Evolutionary conservation across 2,113 vertebrate species (phyloP).

Genomic region (Malaclemys terrapin): DNA sequence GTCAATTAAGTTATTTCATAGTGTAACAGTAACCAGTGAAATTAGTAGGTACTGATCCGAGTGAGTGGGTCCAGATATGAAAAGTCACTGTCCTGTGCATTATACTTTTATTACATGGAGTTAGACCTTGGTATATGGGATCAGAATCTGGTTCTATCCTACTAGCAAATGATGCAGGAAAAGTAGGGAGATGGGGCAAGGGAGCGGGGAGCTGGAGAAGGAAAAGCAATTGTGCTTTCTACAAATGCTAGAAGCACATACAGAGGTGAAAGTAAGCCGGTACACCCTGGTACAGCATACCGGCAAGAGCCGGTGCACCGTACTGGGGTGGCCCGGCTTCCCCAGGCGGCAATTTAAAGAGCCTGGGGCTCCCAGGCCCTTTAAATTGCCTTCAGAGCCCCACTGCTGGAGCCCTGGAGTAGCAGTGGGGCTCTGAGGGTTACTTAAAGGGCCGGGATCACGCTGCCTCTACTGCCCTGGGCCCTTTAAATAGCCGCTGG

Average conservation of each 20-base stretch:
- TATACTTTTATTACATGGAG: background rate
- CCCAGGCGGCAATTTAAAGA: too few relatives aligned
- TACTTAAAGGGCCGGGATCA: too few relatives aligned
- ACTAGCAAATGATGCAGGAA: background rate
- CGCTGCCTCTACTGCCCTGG: too few relatives aligned
- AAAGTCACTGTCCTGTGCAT: background rate
- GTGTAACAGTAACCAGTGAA: background rate
- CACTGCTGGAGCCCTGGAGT: too few relatives aligned
- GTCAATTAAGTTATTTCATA: background rate
- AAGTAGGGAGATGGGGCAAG: background rate
- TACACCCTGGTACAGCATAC: too few relatives aligned
- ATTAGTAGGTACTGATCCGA: slow-evolving; percentile 4
- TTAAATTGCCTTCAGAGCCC: too few relatives aligned
- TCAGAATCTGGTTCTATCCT: background rate
- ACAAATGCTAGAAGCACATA: background rate
- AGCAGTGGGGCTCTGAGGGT: too few relatives aligned
- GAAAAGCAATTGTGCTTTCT: background rate
- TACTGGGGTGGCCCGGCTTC: too few relatives aligned
- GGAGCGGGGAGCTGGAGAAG: background rate
- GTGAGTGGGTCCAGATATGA: slow-evolving; percentile 1
- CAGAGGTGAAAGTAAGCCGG: too few relatives aligned
- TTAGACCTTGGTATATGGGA: background rate
- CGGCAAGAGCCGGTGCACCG: too few relatives aligned
- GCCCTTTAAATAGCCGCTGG: too few relatives aligned
- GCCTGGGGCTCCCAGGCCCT: too few relatives aligned